Evolutionary conservation across 2,888 invertebrate genomes (phyloP), one percentile per base, ranked within the genome.

Genomic region (Rhodophaea formosa): DNA sequence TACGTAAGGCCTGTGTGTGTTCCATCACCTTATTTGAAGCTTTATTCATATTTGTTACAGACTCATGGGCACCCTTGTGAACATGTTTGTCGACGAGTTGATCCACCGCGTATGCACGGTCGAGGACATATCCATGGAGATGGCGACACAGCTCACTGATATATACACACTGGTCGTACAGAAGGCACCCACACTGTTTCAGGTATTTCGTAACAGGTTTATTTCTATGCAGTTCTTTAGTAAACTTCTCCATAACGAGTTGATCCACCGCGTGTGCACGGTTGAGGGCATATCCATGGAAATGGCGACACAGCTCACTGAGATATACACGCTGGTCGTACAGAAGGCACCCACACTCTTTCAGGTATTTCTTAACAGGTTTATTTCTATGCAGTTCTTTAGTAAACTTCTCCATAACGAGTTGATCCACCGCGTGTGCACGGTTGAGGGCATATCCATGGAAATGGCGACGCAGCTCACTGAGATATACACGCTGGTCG

Each of bases 261-360:
- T 97, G 16, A 93, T 95, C 42, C 91, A 92, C 60, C 92, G 94
- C 60, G 93, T 96, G 42, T 91, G 95, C 66, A 91, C 92, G 0
- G 93, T 95, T 14, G 97, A 97, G 82, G 98, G 98, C 78, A 97
- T 99, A 66, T 95, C 97, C 0, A 95, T 96, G 43, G 94, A 95
- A 68, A 95, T 96, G 77, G 96, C 97, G 2, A 93, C 94, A 55
- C 95, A 96, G 72, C 91, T 98, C 57, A 94, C 95, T n/a, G 94
- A 94, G 52, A 92, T 97, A 56, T 95, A 97, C 70, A 92, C 92
- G 39, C 92, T 95, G 56, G 93, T 97, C 43, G 88, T 95, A 29
- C 93, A 94, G 62, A 94, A 95, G 74, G 94, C 94, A 1, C 96
- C 96, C 0, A 89, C 91, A 52, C 89, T 96, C 52, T 97, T 97